These are phyloP conservation scores for Gallinago media DNA, from an alignment of 2,113 vertebrate species.

Conservation along the genomic window DNA sequence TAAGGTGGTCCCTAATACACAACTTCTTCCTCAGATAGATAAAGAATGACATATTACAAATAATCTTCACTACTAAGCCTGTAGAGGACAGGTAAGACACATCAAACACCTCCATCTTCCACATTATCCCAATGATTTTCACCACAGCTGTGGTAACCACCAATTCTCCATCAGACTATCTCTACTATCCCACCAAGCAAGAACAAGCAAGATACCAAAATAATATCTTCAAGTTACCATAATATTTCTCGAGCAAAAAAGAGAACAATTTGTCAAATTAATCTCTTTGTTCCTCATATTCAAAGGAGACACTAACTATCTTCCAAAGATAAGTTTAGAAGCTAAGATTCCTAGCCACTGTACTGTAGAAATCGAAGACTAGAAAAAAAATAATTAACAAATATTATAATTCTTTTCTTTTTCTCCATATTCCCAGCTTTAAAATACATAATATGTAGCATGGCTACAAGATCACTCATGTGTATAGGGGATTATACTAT, in stretches of 20 bases:
- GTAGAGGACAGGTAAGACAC: not conserved
- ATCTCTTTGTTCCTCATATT: not conserved
- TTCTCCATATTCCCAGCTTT: not conserved
- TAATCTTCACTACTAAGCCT: not conserved
- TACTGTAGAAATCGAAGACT: not conserved
- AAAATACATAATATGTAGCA: not conserved
- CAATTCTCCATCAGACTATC: not conserved
- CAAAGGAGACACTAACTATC: not conserved
- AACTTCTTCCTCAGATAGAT: not conserved
- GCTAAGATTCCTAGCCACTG: not conserved
- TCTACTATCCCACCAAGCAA: not conserved
- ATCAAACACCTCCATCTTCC: not conserved
- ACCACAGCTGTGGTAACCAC: not conserved
- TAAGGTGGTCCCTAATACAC: not conserved
- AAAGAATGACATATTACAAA: not conserved
- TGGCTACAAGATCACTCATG: not conserved
- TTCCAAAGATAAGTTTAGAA: not conserved
- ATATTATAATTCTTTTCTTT: not conserved
- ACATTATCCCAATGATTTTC: not conserved
- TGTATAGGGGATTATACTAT: not conserved
- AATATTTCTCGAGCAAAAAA: not conserved
- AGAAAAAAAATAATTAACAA: not conserved
- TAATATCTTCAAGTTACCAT: not conserved
- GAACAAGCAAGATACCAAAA: not conserved
- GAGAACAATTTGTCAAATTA: not conserved